Evolutionary conservation across 2,888 invertebrate genomes (phyloP), one percentile per base, ranked within the genome.

Genomic region (Acanthopleura granulata): DNA sequence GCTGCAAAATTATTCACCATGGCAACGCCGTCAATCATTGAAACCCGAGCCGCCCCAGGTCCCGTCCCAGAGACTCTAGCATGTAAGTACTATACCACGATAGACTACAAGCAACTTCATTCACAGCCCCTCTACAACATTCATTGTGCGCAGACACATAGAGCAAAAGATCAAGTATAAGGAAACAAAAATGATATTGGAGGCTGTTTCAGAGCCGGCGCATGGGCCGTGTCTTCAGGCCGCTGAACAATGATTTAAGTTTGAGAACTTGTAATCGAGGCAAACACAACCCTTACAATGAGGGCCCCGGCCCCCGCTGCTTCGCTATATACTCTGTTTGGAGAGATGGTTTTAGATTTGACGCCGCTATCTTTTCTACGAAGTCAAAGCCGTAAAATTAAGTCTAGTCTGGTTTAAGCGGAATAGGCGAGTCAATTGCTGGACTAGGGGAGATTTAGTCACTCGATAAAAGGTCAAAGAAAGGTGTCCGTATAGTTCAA

Each of bases 1-100:
- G 72, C 74, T 74, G 27, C 49, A 83, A 85, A 84, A 85, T 86
- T 84, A 83, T 83, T 87, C 83, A 76, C 84, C 80, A 85, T 86
- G 80, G 84, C 79, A 84, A 87, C 87, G 49, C 79, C 79, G 87
- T 86, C 87, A 87, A 85, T 87, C 87, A 87, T 75, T 77, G 85
- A 80, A 86, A 87, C 86, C 77, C 74, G 83, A 86, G 80, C 81
- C 80, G 77, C 71, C 61, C 76, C 77, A 77, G 79, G 87, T 40
- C 27, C 16, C 22, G 66, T 22, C 66, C 66, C 66, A 66, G 22
- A 22, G 22, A 22, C 22, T 57, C 57, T 57, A 57, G n/a, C 57
- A 22, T 66, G 29, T 27, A 66, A 16, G 29, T 66, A 66, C 66
- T 66, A 66, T 27, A 66, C 29, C 40, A 40, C 57, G 22, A n/a